Conservation (phyloP, 1,140 invertebrate species). For the Calycopis cecrops region DNA sequence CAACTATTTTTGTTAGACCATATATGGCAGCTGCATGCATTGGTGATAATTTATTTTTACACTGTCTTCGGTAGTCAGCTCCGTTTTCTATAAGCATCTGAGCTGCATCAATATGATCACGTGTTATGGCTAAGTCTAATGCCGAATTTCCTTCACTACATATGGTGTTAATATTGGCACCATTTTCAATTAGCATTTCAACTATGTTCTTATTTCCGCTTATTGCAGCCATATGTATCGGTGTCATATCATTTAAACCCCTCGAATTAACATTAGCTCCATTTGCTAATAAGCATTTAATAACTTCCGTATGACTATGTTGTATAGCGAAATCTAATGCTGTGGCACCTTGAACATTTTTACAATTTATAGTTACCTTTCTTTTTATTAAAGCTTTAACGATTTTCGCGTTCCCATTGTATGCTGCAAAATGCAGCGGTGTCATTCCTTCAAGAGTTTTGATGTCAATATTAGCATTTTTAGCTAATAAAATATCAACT, state of each 20-base stretch:
- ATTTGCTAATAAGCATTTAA: background rate
- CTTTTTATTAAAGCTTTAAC: background rate
- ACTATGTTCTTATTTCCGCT: background rate
- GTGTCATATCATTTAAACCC: background rate
- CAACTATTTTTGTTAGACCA: background rate
- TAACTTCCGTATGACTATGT: background rate
- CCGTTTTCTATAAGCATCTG: background rate
- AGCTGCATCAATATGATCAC: background rate
- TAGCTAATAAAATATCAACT: background rate
- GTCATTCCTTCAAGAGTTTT: background rate
- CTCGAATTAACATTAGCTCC: conserved; percentile 1
- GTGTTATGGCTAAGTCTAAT: background rate
- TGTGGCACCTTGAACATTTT: background rate
- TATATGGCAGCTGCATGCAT: conserved; percentile 3
- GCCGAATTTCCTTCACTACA: conserved; percentile 2
- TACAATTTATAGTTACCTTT: background rate
- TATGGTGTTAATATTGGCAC: background rate
- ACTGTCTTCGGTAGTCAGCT: background rate
- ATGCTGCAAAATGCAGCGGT: background rate
- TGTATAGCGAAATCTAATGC: conserved; percentile 2
- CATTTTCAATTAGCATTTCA: background rate
- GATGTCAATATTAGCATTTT: background rate
- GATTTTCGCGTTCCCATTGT: background rate
- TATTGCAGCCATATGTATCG: background rate
- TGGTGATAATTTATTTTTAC: conserved; percentile 5